Conservation (phyloP, 2,113 vertebrate genomes). For the Apaloderma vittatum region DNA sequence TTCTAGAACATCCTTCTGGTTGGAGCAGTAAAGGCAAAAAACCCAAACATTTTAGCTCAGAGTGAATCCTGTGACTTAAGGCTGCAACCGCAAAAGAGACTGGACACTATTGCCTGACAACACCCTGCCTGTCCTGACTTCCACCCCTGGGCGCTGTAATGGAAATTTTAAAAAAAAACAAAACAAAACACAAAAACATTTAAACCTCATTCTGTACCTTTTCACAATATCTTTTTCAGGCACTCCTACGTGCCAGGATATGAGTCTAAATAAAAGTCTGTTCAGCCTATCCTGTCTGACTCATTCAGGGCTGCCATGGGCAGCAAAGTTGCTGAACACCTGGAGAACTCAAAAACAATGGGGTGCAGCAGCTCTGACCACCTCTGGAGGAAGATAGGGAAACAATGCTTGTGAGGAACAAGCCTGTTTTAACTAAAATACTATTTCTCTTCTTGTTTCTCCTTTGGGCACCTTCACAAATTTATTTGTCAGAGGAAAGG, state of each 20-base stretch:
- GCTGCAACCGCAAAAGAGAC: neutral
- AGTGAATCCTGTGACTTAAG: neutral
- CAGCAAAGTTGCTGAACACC: neutral
- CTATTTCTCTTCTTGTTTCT: neutral
- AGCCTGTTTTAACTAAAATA: neutral
- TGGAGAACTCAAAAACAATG: conserved; percentile 7
- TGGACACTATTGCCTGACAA: neutral
- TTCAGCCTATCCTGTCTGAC: conserved; percentile 16
- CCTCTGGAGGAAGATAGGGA: neutral
- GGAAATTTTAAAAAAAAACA: neutral
- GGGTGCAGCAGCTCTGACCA: neutral
- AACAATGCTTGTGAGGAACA: neutral
- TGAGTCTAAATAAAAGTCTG: neutral
- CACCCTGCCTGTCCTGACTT: neutral
- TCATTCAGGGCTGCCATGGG: neutral
- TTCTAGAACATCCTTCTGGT: neutral
- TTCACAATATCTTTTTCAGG: neutral
- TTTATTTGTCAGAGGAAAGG: neutral
- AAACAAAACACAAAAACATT: neutral
- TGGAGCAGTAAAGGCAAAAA: neutral
- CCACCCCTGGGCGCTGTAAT: neutral
- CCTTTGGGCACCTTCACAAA: neutral
- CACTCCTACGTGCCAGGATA: neutral
- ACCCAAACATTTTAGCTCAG: neutral
- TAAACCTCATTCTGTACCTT: neutral